Percentiles rank a stretch among this genome's conserved stretches.
Conservation (phyloP, 1,140 invertebrate genomes). For the Aphelenchoides fujianensis region DNA sequence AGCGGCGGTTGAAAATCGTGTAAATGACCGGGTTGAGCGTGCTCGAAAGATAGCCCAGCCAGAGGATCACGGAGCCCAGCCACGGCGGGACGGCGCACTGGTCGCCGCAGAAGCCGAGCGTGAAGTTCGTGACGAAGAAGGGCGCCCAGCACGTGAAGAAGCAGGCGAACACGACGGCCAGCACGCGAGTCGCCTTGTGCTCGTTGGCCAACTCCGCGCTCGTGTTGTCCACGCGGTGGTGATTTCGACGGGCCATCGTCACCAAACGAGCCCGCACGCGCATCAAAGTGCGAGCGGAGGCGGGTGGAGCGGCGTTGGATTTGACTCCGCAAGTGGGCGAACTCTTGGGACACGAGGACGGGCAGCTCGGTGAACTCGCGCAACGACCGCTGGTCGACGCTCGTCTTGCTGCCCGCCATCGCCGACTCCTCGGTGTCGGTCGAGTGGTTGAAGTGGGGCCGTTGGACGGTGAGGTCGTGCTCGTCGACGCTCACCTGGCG, state of each 20-base stretch:
- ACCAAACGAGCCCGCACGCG: background rate
- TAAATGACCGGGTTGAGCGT: slow-evolving; percentile 87
- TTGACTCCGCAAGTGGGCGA: background rate
- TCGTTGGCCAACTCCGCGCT: slow-evolving; percentile 70
- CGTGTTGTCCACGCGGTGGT: slow-evolving; percentile 33
- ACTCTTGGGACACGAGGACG: slow-evolving; percentile 3
- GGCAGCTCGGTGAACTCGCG: background rate
- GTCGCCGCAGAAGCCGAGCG: slow-evolving; percentile 69
- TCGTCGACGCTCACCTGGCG: background rate
- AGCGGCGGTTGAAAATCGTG: slow-evolving; percentile 89
- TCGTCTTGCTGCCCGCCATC: background rate
- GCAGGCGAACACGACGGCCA: slow-evolving; percentile 86
- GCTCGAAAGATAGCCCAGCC: slow-evolving; percentile 86
- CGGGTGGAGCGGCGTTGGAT: slow-evolving; percentile 15
- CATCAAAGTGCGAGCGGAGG: background rate
- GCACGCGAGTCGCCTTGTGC: slow-evolving; percentile 87
- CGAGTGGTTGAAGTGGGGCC: background rate
- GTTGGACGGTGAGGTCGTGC: background rate
- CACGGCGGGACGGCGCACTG: slow-evolving; percentile 76
- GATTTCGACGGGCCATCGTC: slow-evolving; percentile 4
- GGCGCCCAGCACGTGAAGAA: slow-evolving; percentile 89
- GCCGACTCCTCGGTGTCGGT: slow-evolving; percentile 1
- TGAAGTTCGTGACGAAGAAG: slow-evolving; percentile 79
- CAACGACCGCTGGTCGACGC: background rate
- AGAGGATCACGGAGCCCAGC: slow-evolving; percentile 69